Evolutionary conservation across 35 echinoderm and acorn worm genomes (phyloP).

Genomic region (Hemicentrotus pulcherrimus): DNA sequence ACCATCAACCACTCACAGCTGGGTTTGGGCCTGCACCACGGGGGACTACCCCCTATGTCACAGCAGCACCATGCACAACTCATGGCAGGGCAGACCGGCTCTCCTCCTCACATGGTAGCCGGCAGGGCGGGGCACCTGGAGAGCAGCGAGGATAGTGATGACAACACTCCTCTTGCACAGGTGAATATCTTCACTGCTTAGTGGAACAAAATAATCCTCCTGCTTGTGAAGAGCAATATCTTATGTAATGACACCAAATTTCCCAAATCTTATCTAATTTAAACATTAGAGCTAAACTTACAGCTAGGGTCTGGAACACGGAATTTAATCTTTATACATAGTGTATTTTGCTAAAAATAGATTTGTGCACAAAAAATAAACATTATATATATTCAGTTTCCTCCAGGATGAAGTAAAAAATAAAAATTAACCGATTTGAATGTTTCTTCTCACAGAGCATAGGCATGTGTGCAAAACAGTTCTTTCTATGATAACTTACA

Average conservation of each 20-base stretch:
- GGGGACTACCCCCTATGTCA: constrained; percentile 59
- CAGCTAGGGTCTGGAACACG: too few relatives aligned
- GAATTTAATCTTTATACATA: too few relatives aligned
- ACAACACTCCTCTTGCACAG: constrained; percentile 97
- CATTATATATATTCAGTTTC: too few relatives aligned
- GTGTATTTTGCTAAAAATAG: too few relatives aligned
- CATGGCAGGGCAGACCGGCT: constrained; percentile 57
- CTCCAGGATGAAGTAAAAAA: too few relatives aligned
- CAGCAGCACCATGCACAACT: constrained; percentile 65
- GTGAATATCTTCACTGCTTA: constrained; percentile 26
- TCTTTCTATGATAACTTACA: too few relatives aligned
- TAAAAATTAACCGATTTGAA: too few relatives aligned
- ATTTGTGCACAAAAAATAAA: too few relatives aligned
- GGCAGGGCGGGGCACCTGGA: constrained; percentile 80
- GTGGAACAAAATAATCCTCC: not conserved
- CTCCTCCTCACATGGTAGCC: constrained; percentile 59
- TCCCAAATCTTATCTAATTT: too few relatives aligned
- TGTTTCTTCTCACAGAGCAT: too few relatives aligned
- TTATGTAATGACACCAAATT: not conserved
- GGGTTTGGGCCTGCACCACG: constrained; percentile 71
- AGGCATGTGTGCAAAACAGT: too few relatives aligned
- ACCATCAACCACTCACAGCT: constrained; percentile 95
- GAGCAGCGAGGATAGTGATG: constrained; percentile 97
- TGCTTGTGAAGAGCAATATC: not conserved
- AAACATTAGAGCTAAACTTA: too few relatives aligned